Conservation (phyloP, 2,888 invertebrate species). For the Lampropteryx suffumata region DNA sequence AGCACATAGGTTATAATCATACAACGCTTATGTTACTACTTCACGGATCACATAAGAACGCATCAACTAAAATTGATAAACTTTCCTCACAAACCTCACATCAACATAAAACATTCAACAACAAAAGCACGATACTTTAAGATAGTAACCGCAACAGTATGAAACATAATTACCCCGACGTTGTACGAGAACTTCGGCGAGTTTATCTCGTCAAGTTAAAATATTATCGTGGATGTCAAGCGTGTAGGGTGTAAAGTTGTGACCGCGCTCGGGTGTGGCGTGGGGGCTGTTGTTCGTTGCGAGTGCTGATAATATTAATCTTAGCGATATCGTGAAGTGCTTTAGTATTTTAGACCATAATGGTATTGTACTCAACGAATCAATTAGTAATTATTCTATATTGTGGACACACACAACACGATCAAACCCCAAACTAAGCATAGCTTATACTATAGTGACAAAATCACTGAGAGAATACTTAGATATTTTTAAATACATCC, state of each 20-base stretch:
- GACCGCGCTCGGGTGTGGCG: constrained; percentile 1
- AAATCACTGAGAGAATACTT: too few species aligned
- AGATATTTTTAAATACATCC: too few species aligned
- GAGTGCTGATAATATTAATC: not conserved
- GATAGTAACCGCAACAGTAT: constrained; percentile 11
- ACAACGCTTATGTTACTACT: too few species aligned
- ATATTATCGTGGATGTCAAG: constrained; percentile 38
- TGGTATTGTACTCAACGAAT: too few species aligned
- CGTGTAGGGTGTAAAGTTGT: constrained; percentile 29
- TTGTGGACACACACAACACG: too few species aligned
- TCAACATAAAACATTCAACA: constrained; percentile 19
- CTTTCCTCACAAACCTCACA: not conserved
- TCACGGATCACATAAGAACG: too few species aligned
- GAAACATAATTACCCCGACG: constrained; percentile 13
- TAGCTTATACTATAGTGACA: too few species aligned
- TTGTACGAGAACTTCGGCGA: constrained; percentile 26
- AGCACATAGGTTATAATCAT: too few species aligned
- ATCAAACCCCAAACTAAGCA: too few species aligned
- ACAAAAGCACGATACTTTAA: constrained; percentile 13
- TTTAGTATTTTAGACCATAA: too few species aligned
- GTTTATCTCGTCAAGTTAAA: constrained; percentile 41
- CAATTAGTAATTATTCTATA: too few species aligned
- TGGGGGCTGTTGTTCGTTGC: not conserved
- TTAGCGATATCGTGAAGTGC: not conserved
- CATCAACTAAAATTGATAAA: too few species aligned